A percentile compares a stretch with the other conserved stretches of the same genome.
Conservation (phyloP, 1,140 invertebrate species). For the Drosophila mauritiana region DNA sequence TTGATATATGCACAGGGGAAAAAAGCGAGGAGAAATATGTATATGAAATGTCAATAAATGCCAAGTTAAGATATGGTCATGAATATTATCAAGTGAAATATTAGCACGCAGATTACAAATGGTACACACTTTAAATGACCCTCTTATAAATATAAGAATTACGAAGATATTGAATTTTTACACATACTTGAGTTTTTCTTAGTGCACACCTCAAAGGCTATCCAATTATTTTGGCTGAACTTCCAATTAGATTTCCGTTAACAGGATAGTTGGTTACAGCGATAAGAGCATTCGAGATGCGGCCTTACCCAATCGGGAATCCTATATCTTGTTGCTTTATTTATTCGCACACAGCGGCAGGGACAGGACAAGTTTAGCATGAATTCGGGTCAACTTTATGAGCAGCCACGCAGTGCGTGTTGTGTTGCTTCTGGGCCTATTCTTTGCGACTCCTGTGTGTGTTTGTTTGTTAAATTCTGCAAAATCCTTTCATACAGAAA, state of each 20-base stretch:
- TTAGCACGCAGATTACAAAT: no score
- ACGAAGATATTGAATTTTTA: no score
- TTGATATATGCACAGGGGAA: constrained; percentile 30
- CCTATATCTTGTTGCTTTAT: constrained; percentile 68
- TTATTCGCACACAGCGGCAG: constrained; percentile 66
- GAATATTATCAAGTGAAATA: constrained; percentile 4
- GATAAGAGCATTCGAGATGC: constrained; percentile 47
- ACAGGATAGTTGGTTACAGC: neutral
- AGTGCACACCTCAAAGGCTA: neutral
- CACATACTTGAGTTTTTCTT: no score
- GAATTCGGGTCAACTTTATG: constrained; percentile 83
- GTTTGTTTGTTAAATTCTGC: constrained; percentile 65
- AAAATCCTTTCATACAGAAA: constrained; percentile 79
- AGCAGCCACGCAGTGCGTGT: constrained; percentile 67
- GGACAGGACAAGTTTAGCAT: constrained; percentile 61
- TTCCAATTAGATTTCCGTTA: constrained; percentile 33
- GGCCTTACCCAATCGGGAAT: constrained; percentile 5
- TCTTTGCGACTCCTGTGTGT: constrained; percentile 39
- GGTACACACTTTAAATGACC: no score
- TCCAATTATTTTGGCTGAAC: constrained; percentile 21
- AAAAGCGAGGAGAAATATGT: neutral
- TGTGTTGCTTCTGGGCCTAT: constrained; percentile 36
- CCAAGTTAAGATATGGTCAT: neutral
- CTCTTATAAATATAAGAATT: no score
- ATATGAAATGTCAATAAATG: neutral